Evolutionary conservation across 2,888 invertebrate genomes (phyloP).

Genomic region (Drosophila kanekoi): DNA sequence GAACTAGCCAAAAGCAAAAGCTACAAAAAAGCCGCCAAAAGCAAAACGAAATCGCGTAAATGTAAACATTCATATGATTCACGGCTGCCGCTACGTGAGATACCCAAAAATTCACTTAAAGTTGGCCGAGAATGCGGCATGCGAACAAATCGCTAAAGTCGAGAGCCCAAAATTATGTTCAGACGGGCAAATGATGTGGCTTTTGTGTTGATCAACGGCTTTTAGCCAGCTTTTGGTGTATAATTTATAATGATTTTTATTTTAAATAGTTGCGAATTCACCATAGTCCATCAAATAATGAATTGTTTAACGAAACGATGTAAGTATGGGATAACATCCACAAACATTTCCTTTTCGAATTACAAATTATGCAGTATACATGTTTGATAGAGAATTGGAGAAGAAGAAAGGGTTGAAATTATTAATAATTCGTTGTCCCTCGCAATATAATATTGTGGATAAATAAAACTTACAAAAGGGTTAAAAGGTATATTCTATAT

Average conservation of each 20-base stretch:
- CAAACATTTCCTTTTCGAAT: too few relatives aligned
- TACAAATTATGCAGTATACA: too few relatives aligned
- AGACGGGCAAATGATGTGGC: constrained; percentile 3
- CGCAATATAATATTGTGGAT: too few relatives aligned
- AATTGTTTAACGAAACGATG: too few relatives aligned
- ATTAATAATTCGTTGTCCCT: too few relatives aligned
- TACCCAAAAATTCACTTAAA: constrained; percentile 25
- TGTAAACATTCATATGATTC: constrained; percentile 51
- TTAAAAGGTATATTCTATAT: background rate
- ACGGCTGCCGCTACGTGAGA: constrained; percentile 51
- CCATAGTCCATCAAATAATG: too few relatives aligned
- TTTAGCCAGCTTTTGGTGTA: background rate
- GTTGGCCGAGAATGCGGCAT: constrained; percentile 34
- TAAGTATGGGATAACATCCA: too few relatives aligned
- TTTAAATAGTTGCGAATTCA: background rate
- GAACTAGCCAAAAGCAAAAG: constrained; percentile 50
- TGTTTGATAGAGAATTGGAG: too few relatives aligned
- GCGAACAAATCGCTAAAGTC: constrained; percentile 21
- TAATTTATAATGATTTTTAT: background rate
- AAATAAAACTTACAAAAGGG: background rate
- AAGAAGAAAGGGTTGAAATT: too few relatives aligned
- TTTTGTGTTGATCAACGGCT: background rate
- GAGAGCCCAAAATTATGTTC: constrained; percentile 14
- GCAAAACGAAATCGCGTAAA: constrained; percentile 46
- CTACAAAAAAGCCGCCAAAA: constrained; percentile 22